These are phyloP conservation scores for Himalopsyche tibetana DNA, from an alignment of 2,888 invertebrate genomes.

Conservation along the genomic window DNA sequence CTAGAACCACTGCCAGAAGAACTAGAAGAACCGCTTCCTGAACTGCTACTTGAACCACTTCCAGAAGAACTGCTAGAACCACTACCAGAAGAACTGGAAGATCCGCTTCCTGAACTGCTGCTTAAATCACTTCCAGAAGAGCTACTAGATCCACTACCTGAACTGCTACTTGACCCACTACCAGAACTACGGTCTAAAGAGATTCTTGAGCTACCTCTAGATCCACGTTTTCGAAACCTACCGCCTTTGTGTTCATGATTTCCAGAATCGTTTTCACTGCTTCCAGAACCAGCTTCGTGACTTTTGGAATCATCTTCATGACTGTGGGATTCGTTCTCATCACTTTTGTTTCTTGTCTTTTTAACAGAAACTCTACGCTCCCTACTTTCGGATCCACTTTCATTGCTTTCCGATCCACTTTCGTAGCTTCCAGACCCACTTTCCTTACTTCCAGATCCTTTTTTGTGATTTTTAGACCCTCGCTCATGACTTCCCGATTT, in stretches of 20 bases:
- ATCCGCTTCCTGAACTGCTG: background rate
- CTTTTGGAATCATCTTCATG: background rate
- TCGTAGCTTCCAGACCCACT: background rate
- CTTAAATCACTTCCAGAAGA: background rate
- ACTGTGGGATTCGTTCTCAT: background rate
- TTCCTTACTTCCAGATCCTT: background rate
- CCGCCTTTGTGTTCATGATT: background rate
- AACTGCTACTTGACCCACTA: background rate
- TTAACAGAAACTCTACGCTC: background rate
- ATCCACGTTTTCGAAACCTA: background rate
- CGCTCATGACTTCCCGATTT: background rate
- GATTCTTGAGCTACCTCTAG: background rate
- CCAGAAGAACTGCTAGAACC: background rate
- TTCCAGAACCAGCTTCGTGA: background rate
- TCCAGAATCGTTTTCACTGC: background rate
- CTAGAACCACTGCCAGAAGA: background rate
- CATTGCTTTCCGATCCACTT: background rate
- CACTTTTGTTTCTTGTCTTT: too few relatives aligned
- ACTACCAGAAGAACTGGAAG: background rate
- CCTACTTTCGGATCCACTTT: background rate
- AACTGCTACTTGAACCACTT: conserved; percentile 13
- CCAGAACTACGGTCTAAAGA: background rate
- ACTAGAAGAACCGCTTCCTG: background rate
- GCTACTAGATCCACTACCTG: background rate
- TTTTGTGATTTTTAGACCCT: background rate